Evolutionary conservation across 35 echinoderm and acorn worm genomes (phyloP), one percentile per base, ranked within the genome.

Genomic region (Ophioderma brevispina): DNA sequence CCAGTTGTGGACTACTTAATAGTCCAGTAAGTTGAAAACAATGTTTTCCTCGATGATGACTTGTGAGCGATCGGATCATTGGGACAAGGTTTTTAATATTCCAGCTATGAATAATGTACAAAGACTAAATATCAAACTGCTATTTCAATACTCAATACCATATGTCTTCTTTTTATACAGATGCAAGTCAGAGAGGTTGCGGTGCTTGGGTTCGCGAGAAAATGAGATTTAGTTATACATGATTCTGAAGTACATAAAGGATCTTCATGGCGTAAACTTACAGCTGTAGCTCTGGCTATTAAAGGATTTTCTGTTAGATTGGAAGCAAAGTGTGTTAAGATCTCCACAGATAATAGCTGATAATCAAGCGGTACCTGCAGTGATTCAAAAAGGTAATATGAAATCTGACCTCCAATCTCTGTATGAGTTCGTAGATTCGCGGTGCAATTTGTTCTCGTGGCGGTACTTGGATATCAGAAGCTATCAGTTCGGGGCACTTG

Each of bases 321-420:
- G 15, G 25, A 55, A 40, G 37, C 32, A 59, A 37, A 50, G 49
- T 32, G 38, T 38, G 81, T 46, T 21, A 78, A 84, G 28, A 10
- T 91, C 15, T 85, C 77, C 32, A 85, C 70, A 18, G 89, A 91
- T n/a, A n/a, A n/a, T n/a, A n/a, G n/a, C n/a, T n/a, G n/a, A n/a
- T 32, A 91, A 84, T 49, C 81, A 85, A 59, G 82, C 11, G 1
- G 81, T 84, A 5, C 36, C 32, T 6, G 13, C 49, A 41, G 76
- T 85, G 33, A 39, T 85, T 1, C 19, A 38, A 13, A 77, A 37
- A 6, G 89, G 89, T 10, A 91, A 70, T 31, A 85, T 84, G 81
- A 84, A 76, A 75, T 21, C 37, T 32, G 50, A 91, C 18, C 56
- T 84, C 39, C 88, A 90, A 1, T 52, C 82, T 0, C 6, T 76